Percentiles rank a stretch among this genome's conserved stretches.
phyloP scores from a whole-genome alignment of 2,888 invertebrate genomes.

The Panopea generosa region DNA sequence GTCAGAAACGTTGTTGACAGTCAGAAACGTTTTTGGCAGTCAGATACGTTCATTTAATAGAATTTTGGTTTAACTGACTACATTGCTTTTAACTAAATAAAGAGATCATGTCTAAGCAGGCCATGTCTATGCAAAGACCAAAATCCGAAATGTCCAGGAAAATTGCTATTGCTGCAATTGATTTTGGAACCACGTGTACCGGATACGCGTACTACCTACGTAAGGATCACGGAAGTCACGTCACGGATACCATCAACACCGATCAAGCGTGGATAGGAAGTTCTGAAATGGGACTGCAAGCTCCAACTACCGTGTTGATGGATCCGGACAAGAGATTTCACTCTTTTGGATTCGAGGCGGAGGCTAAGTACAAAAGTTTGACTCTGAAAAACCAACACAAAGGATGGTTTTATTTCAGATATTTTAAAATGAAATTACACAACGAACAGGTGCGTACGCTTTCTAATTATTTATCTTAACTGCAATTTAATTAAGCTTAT shows the following conservation, averaged over 20 bases:
- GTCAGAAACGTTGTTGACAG: no score
- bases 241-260: constrained; percentile 40
- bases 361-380: constrained; percentile 45
- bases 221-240: constrained; percentile 26
- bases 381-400: constrained; percentile 47
- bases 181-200: constrained; percentile 36
- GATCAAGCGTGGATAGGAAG: constrained; percentile 57
- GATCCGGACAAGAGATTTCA: constrained; percentile 40
- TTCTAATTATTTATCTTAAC: no score
- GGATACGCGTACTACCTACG: constrained; percentile 56
- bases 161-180: constrained; percentile 29
- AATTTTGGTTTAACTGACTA: no score
- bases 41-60: no score
- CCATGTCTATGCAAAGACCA: background rate
- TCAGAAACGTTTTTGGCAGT: no score
- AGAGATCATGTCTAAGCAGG: no score
- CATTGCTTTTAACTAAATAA: no score
- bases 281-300: constrained; percentile 51
- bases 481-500: no score
- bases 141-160: background rate
- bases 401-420: constrained; percentile 44
- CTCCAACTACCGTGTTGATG: constrained; percentile 50
- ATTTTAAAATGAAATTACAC: constrained; percentile 60
- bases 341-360: constrained; percentile 59
- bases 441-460: constrained; percentile 39